Base-by-base conservation (phyloP, 2,888 invertebrate species). In the Drymonia ruficornis region DNA sequence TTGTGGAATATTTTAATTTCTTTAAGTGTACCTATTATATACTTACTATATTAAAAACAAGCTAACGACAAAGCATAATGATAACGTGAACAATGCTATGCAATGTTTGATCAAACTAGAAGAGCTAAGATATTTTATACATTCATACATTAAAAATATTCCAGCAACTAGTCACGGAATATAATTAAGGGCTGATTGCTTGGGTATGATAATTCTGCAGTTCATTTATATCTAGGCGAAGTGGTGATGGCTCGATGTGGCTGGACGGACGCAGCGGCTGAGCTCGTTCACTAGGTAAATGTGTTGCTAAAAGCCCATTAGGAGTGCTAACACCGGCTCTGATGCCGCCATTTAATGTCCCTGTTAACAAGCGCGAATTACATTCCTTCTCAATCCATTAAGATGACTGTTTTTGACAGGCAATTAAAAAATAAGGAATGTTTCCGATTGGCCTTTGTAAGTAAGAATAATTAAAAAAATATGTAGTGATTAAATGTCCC, bases 341-440 rank as follows among this genome's bases (percentile, higher is more conserved):
- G 77, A 77, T 70, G 73, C 55, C 64, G 68, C 63, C 65, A 66
- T 64, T 66, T 79, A 79, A 79, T 75, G 72, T 64, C 68, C 71
- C 59, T 71, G 76, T 80, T 80, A 76, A 74, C 70, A 65, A 63
- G 64, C 61, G 63, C 52, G 60, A 69, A 70, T 76, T 74, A 76
- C 55, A 66, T 43, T 69, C 72, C 65, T 64, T 63, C 56, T 54
- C 58, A 61, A 61, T 61, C 51, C 50, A 57, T 53, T 59, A 62
- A 56, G 55, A 53, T 63, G 31, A 31, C 49, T 23, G 23, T 23
- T 53, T 65, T 56, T 59, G 61, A 63, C 49, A 42, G 52, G 53
- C 51, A 16, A 18, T 23, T 34, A 44, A 15, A 15, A 19, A n/a
- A n/a, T n/a, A n/a, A 15, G 19, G 18, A 36, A 23, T 29, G 38